Evolutionary conservation across 2,113 vertebrate species (phyloP).

Genomic region (Scatophagus argus): DNA sequence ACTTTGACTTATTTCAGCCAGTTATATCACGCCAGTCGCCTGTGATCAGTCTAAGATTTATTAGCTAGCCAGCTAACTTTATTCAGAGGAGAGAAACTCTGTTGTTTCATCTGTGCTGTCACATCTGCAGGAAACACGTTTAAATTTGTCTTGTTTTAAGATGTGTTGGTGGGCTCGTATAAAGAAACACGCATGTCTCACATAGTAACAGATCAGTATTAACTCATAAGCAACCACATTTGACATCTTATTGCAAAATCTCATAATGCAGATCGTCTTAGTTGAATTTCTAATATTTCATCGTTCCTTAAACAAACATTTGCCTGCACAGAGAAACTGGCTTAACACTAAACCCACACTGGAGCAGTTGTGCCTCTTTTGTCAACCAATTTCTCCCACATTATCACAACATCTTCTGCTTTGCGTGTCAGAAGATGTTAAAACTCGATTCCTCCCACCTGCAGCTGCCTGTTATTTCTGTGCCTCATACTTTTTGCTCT

Average conservation of each 20-base stretch:
- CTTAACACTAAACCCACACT: constrained; percentile 55
- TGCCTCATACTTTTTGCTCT: constrained; percentile 50
- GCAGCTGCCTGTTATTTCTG: constrained; percentile 65
- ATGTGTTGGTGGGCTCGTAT: neutral
- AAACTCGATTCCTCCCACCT: constrained; percentile 72
- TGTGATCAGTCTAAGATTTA: too few species aligned
- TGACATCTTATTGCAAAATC: neutral
- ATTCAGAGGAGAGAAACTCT: too few species aligned
- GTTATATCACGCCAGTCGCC: too few species aligned
- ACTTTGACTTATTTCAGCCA: too few species aligned
- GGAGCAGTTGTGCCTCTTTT: constrained; percentile 53
- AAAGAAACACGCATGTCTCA: neutral
- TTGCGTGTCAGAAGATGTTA: constrained; percentile 51
- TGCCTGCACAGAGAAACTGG: constrained; percentile 7
- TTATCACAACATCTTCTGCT: constrained; percentile 59
- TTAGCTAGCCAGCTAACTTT: too few species aligned
- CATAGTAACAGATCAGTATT: neutral
- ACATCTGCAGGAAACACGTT: neutral
- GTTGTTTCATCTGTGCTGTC: too few species aligned
- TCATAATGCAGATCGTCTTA: neutral
- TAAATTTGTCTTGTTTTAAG: too few species aligned
- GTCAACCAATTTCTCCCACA: constrained; percentile 61
- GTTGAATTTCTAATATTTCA: neutral
- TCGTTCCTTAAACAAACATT: neutral
- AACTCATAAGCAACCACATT: neutral